phyloP scores from a whole-genome alignment of 2,888 invertebrate genomes.

The Apotomis betuletana region DNA sequence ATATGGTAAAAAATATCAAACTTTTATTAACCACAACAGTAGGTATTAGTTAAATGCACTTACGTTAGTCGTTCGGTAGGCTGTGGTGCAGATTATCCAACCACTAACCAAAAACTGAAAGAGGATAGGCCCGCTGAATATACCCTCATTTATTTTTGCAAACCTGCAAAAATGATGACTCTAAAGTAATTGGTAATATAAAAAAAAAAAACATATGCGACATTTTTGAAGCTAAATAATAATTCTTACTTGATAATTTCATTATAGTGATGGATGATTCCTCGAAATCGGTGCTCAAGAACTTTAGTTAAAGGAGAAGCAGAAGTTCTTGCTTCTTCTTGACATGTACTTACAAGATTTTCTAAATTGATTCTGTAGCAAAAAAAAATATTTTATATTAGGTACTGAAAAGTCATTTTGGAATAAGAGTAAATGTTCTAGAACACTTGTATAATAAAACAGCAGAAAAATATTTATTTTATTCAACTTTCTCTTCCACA shows the following conservation, averaged over 20 bases:
- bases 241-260: constrained; percentile 49
- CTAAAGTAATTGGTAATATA: too few relatives aligned
- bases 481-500: too few relatives aligned
- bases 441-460: too few relatives aligned
- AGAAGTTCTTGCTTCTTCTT: constrained; percentile 44
- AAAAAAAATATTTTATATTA: too few relatives aligned
- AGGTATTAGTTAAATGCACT: constrained; percentile 30
- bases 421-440: too few relatives aligned
- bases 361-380: constrained; percentile 48
- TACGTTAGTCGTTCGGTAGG: constrained; percentile 53
- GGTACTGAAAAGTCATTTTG: too few relatives aligned
- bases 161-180: constrained; percentile 41
- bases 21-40: not conserved
- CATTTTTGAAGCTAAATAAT: not conserved
- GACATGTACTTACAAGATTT: constrained; percentile 50
- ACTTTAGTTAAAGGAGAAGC: constrained; percentile 40
- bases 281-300: constrained; percentile 47
- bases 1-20: not conserved
- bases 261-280: constrained; percentile 50
- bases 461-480: too few relatives aligned
- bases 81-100: constrained; percentile 56
- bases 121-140: constrained; percentile 51
- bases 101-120: constrained; percentile 53
- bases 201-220: not conserved
- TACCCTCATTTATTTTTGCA: constrained; percentile 43